Conservation (phyloP, 2,888 invertebrate genomes). For the Phortica okadai region DNA sequence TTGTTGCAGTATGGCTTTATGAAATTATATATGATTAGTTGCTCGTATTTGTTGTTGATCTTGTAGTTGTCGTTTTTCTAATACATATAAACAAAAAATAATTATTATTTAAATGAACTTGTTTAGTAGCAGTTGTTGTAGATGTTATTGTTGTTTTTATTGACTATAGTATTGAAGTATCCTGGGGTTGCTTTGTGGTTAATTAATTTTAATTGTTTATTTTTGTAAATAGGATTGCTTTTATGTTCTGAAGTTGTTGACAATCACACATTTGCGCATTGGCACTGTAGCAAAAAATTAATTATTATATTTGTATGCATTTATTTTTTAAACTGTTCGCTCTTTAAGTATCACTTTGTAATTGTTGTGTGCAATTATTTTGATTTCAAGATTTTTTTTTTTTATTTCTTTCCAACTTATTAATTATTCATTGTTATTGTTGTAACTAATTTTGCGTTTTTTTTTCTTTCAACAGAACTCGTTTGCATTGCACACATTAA, state of each 20-base stretch:
- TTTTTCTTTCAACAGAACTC: background rate
- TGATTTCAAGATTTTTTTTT: background rate
- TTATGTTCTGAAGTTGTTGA: background rate
- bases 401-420: background rate
- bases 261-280: too few species aligned
- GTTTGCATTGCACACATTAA: too few species aligned
- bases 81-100: background rate
- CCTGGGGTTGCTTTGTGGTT: background rate
- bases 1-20: conserved; percentile 1
- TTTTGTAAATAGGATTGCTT: background rate
- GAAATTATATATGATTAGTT: background rate
- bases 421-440: background rate
- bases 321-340: too few species aligned
- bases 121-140: background rate
- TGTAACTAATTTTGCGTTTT: background rate
- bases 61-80: background rate
- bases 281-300: too few species aligned
- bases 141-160: background rate
- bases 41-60: background rate
- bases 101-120: conserved; percentile 12
- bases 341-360: background rate
- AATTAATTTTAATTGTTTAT: background rate
- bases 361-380: background rate
- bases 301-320: too few species aligned
- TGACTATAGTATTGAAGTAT: background rate